Evolutionary conservation across 2,113 vertebrate species (phyloP), one percentile per base, ranked within the genome.

Genomic region (Oenanthe oenanthe): DNA sequence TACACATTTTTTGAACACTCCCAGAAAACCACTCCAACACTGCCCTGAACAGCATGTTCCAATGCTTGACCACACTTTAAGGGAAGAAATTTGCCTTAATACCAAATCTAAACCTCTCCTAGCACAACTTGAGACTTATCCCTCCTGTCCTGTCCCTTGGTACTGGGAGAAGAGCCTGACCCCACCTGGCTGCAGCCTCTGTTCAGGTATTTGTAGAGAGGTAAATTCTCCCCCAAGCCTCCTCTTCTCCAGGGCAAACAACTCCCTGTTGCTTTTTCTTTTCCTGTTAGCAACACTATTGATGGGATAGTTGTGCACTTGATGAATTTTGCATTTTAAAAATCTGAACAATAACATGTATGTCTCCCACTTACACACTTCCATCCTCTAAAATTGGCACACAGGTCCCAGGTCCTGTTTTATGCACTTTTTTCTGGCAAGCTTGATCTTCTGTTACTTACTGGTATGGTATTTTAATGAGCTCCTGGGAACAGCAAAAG

Each of bases 61-160:
- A 36, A 8, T 6, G 29, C 25, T 63, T 48, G 34, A 8, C 5
- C 50, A 56, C 0, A 0, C 9, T 72, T 43, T 32, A 12, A 73
- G 14, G 10, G 26, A 65, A 50, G 17, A 51, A 50, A 4, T 43
- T 32, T 65, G 16, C 14, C 31, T 26, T 8, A 11, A 17, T 8
- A 65, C 22, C 14, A 29, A 65, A 36, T 31, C 50, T 34, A 50
- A 57, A 43, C 9, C 31, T 57, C 31, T 5, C 5, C 12, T 43
- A 29, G 21, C 7, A 50, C 43, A 50, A 19, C 26, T 4, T 12
- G 21, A 73, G 21, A 1, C 3, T 42, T 24, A 19, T 6, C 42
- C 6, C 12, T 36, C 43, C 28, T 43, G 7, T 36, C 12, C 20
- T 32, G 14, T 28, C 43, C 2, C 31, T 34, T 26, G 4, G 25